Evolutionary conservation across 2,797 vertebrate genomes (phyloP), one percentile per base, ranked within the genome.

Genomic region (Melanotaenia parkinsoni): DNA sequence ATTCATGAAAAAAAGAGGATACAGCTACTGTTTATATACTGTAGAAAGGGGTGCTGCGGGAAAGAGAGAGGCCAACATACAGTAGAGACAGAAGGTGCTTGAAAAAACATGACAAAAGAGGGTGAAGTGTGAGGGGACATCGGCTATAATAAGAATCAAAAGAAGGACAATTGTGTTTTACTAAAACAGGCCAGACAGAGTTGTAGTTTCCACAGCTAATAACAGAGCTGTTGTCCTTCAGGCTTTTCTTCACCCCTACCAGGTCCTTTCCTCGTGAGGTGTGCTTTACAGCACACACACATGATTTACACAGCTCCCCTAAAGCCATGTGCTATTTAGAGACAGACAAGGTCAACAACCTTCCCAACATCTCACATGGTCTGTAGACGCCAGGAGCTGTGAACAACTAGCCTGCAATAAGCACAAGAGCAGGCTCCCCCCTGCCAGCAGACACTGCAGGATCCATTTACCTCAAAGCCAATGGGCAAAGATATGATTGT

Each of bases 321-420:
- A 40, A 56, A 77, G 78, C 71, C 69, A 61, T 70, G 78, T 77
- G 77, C 63, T 35, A 59, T 78, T 81, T 81, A 76, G 65, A 85
- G 72, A 81, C 72, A 79, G 77, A 84, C 86, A 85, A 83, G 84
- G 87, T 86, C 84, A 87, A 87, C 77, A 81, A 69, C 76, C 81
- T 75, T 47, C 80, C 66, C 65, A 24, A 73, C 79, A 68, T 75
- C 60, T 64, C 68, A 67, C 77, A 79, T 74, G 76, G 62, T 67
- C 50, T 70, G 82, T 53, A 7, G 77, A 59, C 1, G 54, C 77
- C 16, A 26, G 58, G 35, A 75, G 81, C 65, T 2, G 63, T 40
- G 79, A 76, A 76, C 79, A 35, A 54, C 35, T 73, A 68, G 71
- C 72, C 80, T 45, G 70, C 40, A 20, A 65, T 79, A 63, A 43